phyloP scores from a whole-genome alignment of 2,888 invertebrate species.

The Melangyna quadrimaculata region DNA sequence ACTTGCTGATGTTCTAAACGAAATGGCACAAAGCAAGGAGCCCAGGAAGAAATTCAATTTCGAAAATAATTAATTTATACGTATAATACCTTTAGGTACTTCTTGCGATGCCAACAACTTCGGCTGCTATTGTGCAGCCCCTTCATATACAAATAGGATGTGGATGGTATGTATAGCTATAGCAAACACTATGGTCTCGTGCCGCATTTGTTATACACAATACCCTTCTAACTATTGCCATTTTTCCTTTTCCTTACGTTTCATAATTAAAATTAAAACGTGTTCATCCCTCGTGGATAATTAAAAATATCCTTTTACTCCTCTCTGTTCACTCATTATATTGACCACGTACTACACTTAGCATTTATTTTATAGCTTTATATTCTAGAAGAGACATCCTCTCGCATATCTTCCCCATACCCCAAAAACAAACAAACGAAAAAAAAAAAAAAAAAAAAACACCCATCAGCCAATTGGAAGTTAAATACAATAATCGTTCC shows the following conservation, averaged over 20 bases:
- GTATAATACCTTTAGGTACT: conserved; percentile 21
- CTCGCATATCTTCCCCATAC: not conserved
- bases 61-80: conserved; percentile 68
- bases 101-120: not conserved
- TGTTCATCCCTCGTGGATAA: conserved; percentile 68
- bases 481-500: conserved; percentile 7
- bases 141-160: not conserved
- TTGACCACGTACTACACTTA: conserved; percentile 34
- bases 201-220: conserved; percentile 27
- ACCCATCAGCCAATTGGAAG: conserved; percentile 19
- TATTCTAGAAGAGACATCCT: conserved; percentile 2
- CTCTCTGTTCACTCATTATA: not conserved
- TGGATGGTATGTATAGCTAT: not conserved
- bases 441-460: not conserved
- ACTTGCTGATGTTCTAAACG: conserved; percentile 22
- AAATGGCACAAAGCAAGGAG: conserved; percentile 34
- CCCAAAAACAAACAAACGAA: not conserved
- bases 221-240: not conserved
- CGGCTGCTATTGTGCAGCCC: not conserved
- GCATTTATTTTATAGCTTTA: conserved; percentile 54
- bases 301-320: conserved; percentile 43
- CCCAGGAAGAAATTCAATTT: conserved; percentile 57
- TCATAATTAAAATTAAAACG: conserved; percentile 71
- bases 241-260: conserved; percentile 49
- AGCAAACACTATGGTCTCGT: conserved; percentile 9